Evolutionary conservation across 2,888 invertebrate genomes (phyloP).

Genomic region (Sinotaia quadrata): DNA sequence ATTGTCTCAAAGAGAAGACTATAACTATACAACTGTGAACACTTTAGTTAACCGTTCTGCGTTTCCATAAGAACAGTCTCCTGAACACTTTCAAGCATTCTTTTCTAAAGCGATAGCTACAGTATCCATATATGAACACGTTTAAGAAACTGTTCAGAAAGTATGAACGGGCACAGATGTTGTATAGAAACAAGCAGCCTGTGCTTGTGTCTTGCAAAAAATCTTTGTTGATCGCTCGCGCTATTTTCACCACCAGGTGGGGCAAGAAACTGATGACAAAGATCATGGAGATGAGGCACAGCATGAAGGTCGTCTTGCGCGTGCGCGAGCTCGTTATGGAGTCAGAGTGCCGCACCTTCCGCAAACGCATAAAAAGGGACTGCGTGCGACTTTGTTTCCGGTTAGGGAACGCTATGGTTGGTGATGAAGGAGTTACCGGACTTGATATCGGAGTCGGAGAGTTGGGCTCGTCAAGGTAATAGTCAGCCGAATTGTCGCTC

Average conservation of each 20-base stretch:
- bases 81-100: constrained; percentile 41
- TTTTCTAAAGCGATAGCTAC: constrained; percentile 49
- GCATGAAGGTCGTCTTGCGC: constrained; percentile 48
- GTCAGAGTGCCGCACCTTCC: constrained; percentile 22
- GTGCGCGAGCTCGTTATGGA: constrained; percentile 39
- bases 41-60: too few relatives aligned
- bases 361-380: constrained; percentile 22
- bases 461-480: neutral
- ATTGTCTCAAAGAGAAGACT: too few relatives aligned
- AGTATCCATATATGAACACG: constrained; percentile 57
- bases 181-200: constrained; percentile 44
- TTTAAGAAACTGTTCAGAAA: constrained; percentile 57
- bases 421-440: constrained; percentile 28
- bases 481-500: neutral
- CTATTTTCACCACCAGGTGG: constrained; percentile 45
- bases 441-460: neutral
- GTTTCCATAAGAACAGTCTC: constrained; percentile 28
- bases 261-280: constrained; percentile 53
- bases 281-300: constrained; percentile 48
- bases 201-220: constrained; percentile 40
- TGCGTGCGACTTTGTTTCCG: constrained; percentile 21
- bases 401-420: neutral
- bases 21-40: too few relatives aligned
- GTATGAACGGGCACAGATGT: constrained; percentile 54
- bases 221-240: constrained; percentile 42